Conservation (phyloP, 2,888 invertebrate species). For the Aphelenchoides bicaudatus region DNA sequence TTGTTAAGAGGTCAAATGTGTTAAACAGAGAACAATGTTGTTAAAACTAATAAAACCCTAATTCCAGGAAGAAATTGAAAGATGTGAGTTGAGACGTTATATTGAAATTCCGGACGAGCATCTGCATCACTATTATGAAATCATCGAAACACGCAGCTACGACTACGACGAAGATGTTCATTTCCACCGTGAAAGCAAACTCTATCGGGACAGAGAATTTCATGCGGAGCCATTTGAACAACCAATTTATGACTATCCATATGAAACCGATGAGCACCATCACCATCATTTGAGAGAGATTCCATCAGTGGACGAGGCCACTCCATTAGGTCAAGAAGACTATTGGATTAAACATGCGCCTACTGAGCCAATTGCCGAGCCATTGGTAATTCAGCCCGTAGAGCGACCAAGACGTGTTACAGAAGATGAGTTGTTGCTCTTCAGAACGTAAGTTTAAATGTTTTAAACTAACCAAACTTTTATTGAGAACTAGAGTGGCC, state of each 20-base stretch:
- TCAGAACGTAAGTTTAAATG: too few relatives aligned
- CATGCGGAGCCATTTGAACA: conserved; percentile 1
- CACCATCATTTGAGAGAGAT: not conserved
- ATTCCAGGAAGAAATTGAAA: conserved; percentile 3
- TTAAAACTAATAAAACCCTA: too few relatives aligned
- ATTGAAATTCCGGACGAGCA: not conserved
- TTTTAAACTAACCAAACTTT: too few relatives aligned
- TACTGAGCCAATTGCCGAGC: not conserved
- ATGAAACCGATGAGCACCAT: not conserved
- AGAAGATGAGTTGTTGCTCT: conserved; percentile 4
- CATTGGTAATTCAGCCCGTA: not conserved
- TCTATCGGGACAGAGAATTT: not conserved
- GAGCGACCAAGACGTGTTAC: conserved; percentile 1
- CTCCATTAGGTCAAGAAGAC: too few relatives aligned
- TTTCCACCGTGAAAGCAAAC: not conserved
- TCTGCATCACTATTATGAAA: not conserved
- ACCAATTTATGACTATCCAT: conserved; percentile 1
- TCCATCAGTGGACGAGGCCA: not conserved
- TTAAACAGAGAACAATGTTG: too few relatives aligned
- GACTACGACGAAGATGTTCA: not conserved
- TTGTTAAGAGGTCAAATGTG: too few relatives aligned
- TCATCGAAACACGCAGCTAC: too few relatives aligned
- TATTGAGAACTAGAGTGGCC: too few relatives aligned
- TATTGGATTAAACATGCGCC: too few relatives aligned
- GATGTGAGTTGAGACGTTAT: not conserved